Base-by-base conservation (phyloP, 1,140 invertebrate species). In the Bombus turneri region DNA sequence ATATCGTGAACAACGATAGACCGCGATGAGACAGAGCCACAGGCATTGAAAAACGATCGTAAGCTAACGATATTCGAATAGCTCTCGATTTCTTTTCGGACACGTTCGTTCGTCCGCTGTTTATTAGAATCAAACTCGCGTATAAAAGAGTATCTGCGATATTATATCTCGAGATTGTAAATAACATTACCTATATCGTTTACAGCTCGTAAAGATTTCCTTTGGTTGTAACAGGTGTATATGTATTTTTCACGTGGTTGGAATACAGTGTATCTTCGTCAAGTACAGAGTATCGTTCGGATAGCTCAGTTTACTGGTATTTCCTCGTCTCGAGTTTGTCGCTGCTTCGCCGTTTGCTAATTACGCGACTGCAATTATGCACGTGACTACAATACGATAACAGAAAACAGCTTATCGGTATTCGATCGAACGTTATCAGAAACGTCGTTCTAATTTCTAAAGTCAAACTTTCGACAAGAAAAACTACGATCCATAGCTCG, bases 151-250 rank as follows among this genome's bases (percentile, higher is more conserved):
- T 28, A 37, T 37, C 0, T 3, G 41, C n/a, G 22, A 59, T 10
- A 37, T 34, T 10, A 39, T 37, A 43, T 22, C 43, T 71, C 25
- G 1, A 31, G n/a, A 37, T 76, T 75, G 43, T 66, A 83, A 53
- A 66, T 66, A 81, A 81, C 53, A 37, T 82, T 64, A n/a, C 28
- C 10, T 53, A 13, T 83, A n/a, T 39, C 10, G 28, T 22, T 64
- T 47, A 39, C 41, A 25, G 47, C 12, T 62, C 9, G 12, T 80
- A 28, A 62, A 13, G 28, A n/a, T 62, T n/a, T 73, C 9, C 25
- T 68, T 59, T 25, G 34, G 5, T 73, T 28, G 47, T 73, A 73
- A 66, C 31, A 68, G 12, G 2, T 28, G 37, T 37, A 28, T 13
- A 31, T 1, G 22, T 34, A 31, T 47, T 12, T 47, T 47, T 31